Percentiles rank a stretch among this genome's conserved stretches.
Evolutionary conservation across 2,888 invertebrate genomes (phyloP).

Genomic region (Lysandra coridon): DNA sequence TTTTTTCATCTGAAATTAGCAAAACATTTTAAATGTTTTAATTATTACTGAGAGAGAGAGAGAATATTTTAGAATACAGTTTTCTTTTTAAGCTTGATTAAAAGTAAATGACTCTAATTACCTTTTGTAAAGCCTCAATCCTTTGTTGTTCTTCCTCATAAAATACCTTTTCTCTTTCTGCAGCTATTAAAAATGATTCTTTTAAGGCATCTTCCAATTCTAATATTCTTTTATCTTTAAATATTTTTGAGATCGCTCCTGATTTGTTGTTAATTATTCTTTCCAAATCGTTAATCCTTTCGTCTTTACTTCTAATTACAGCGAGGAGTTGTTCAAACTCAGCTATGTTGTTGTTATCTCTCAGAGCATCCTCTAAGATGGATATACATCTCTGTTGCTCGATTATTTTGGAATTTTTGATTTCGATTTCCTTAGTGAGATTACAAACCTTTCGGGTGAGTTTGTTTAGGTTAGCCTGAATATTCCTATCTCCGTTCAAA

Average conservation of each 20-base stretch:
- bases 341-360: constrained; percentile 79
- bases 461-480: constrained; percentile 57
- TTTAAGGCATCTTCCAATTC: constrained; percentile 91
- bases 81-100: no score
- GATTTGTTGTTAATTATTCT: constrained; percentile 81
- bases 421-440: constrained; percentile 68
- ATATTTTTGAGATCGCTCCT: constrained; percentile 56
- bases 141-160: constrained; percentile 83
- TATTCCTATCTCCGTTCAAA: constrained; percentile 51
- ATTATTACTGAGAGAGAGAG: no score
- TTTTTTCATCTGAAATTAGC: constrained; percentile 81
- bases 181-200: constrained; percentile 87
- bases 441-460: constrained; percentile 67
- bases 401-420: constrained; percentile 77
- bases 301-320: constrained; percentile 81
- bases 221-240: constrained; percentile 82
- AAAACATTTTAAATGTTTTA: not conserved
- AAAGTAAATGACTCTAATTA: constrained; percentile 51
- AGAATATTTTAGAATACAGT: no score
- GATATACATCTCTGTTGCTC: constrained; percentile 78
- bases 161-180: constrained; percentile 84
- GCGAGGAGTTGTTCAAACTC: constrained; percentile 81
- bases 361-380: constrained; percentile 76
- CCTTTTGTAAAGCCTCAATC: constrained; percentile 84
- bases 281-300: constrained; percentile 88